These are phyloP conservation scores for Chondrilla cf. caribensis DNA, from an alignment of 37 sponge, comb jelly and placozoan species.

Conservation along the genomic window DNA sequence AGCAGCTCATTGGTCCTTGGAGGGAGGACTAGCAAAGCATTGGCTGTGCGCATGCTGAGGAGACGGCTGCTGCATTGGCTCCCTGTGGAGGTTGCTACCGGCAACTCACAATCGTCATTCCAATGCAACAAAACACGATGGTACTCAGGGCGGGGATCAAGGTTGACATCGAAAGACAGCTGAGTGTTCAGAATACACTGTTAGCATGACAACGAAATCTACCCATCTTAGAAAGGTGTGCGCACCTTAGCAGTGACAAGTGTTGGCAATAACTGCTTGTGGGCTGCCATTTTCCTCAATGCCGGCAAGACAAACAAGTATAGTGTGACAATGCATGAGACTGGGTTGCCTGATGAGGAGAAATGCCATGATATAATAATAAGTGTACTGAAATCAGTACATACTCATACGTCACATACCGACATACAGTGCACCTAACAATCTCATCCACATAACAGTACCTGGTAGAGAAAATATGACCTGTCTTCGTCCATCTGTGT, in stretches of 20 bases:
- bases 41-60: constrained; percentile 88
- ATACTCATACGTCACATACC: constrained; percentile 10
- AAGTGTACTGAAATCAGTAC: background rate
- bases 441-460: constrained; percentile 10
- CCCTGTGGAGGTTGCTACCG: constrained; percentile 74
- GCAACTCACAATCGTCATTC: constrained; percentile 27
- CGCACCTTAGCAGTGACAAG: constrained; percentile 44
- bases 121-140: constrained; percentile 61
- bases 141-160: constrained; percentile 91
- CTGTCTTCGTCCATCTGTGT: constrained; percentile 49
- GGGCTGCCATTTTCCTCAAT: constrained; percentile 78
- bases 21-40: constrained; percentile 81
- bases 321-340: constrained; percentile 90
- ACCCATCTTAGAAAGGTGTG: background rate
- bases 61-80: constrained; percentile 95
- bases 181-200: background rate
- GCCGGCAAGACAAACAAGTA: constrained; percentile 90
- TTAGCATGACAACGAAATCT: too few species aligned
- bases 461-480: constrained; percentile 95
- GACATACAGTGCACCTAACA: background rate
- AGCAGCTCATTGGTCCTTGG: constrained; percentile 50
- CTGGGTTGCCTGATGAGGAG: constrained; percentile 83
- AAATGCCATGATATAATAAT: background rate
- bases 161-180: constrained; percentile 33
- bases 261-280: constrained; percentile 15